phyloP scores from a whole-genome alignment of 2,888 invertebrate species.

The Drosophila borborema region DNA sequence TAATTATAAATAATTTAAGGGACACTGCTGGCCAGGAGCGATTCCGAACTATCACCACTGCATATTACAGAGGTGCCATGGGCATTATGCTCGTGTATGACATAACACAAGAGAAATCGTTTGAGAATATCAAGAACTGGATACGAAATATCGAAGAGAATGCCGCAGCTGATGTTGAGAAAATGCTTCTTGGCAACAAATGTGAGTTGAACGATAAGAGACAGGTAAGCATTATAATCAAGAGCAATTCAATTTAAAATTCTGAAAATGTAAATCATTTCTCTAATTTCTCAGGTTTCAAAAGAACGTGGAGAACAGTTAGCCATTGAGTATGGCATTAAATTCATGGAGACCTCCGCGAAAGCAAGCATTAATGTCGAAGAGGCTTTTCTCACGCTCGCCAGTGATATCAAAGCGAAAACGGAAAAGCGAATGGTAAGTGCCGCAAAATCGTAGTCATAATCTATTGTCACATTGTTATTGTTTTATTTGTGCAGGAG shows the following conservation, averaged over 20 bases:
- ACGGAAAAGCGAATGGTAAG: constrained; percentile 98
- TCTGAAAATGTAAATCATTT: neutral
- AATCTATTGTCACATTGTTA: constrained; percentile 2
- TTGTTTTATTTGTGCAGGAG: constrained; percentile 87
- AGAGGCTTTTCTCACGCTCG: constrained; percentile 98
- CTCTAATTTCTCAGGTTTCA: constrained; percentile 88
- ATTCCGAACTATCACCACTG: constrained; percentile 99
- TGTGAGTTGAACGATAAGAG: constrained; percentile 98
- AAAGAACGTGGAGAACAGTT: constrained; percentile 98
- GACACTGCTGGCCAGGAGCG: constrained; percentile 99
- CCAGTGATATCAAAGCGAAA: constrained; percentile 98
- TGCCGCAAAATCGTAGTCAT: neutral
- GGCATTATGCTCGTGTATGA: constrained; percentile 99
- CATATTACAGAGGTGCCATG: constrained; percentile 99
- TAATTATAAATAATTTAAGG: constrained; percentile 86
- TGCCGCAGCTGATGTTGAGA: constrained; percentile 99
- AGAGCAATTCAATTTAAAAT: neutral
- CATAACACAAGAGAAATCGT: constrained; percentile 99
- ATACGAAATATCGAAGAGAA: constrained; percentile 99
- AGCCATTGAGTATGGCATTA: constrained; percentile 98
- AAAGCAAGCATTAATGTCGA: constrained; percentile 99
- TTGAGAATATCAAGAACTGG: constrained; percentile 99
- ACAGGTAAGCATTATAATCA: constrained; percentile 87
- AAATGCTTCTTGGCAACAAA: constrained; percentile 99
- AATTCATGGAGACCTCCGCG: constrained; percentile 99